Evolutionary conservation across 2,888 invertebrate species (phyloP).

Genomic region (Lycaena phlaeas): DNA sequence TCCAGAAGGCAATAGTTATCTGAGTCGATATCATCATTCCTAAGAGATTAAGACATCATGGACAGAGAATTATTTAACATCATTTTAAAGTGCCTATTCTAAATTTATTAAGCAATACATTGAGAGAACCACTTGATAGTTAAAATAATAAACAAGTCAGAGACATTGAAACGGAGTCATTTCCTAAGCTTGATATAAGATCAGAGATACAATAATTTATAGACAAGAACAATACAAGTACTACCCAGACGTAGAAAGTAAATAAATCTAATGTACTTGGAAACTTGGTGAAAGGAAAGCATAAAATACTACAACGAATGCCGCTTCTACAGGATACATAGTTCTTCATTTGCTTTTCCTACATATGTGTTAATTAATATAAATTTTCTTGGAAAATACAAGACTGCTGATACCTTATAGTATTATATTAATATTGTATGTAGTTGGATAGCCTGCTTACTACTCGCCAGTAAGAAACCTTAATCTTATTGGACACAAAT

Average conservation of each 20-base stretch:
- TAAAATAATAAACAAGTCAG: constrained; percentile 1
- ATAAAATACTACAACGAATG: constrained; percentile 11
- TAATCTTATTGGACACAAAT: no score
- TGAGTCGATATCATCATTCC: neutral
- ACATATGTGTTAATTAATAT: constrained; percentile 8
- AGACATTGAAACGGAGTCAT: constrained; percentile 1
- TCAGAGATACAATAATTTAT: constrained; percentile 5
- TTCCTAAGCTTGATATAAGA: neutral
- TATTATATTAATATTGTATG: neutral
- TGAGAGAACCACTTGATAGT: neutral
- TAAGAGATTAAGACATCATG: neutral
- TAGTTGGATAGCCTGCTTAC: no score
- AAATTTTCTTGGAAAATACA: constrained; percentile 5
- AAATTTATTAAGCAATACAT: neutral
- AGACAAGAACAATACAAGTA: constrained; percentile 6
- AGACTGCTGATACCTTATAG: neutral
- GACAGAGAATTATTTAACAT: no score
- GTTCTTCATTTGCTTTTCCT: constrained; percentile 8
- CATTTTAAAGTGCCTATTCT: no score
- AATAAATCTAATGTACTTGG: constrained; percentile 2
- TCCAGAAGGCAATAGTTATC: no score
- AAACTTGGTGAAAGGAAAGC: constrained; percentile 13
- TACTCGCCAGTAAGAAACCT: no score
- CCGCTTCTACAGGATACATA: constrained; percentile 12
- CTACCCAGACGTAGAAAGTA: constrained; percentile 3